phyloP scores from a whole-genome alignment of 2,888 invertebrate genomes.

The Epinotia ramella region DNA sequence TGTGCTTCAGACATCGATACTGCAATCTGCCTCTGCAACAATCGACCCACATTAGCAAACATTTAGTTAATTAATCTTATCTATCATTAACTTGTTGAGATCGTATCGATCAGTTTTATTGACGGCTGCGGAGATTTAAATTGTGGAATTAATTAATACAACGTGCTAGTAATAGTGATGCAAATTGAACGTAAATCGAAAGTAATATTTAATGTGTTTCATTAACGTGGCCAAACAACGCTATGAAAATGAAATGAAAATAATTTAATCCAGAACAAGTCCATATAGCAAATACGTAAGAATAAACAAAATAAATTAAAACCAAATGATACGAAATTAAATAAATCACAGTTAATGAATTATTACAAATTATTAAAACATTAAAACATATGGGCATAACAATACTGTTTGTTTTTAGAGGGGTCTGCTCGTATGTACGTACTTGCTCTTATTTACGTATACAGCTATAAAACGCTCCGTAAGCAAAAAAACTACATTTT shows the following conservation, averaged over 20 bases:
- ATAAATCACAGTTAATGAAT: no score
- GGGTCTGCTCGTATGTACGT: background rate
- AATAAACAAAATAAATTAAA: no score
- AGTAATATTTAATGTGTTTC: background rate
- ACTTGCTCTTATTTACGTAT: background rate
- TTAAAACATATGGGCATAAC: no score
- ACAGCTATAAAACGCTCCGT: background rate
- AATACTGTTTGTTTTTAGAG: no score
- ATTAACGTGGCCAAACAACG: background rate
- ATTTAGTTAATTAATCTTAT: slow-evolving; percentile 44
- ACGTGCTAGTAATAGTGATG: slow-evolving; percentile 16
- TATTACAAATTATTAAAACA: no score
- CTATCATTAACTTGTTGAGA: slow-evolving; percentile 38
- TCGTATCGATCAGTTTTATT: slow-evolving; percentile 34
- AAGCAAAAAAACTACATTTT: background rate
- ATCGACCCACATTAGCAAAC: slow-evolving; percentile 46
- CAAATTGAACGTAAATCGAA: slow-evolving; percentile 7
- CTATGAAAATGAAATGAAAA: no score
- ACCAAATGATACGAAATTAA: no score
- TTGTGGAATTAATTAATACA: slow-evolving; percentile 31
- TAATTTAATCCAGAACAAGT: no score
- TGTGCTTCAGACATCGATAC: background rate
- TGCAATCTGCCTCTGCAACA: slow-evolving; percentile 1
- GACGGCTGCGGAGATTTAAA: slow-evolving; percentile 24
- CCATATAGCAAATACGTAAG: no score